Evolutionary conservation across 2,797 vertebrate genomes (phyloP), one percentile per base, ranked within the genome.

Genomic region (Enteromius thamalakanensis): DNA sequence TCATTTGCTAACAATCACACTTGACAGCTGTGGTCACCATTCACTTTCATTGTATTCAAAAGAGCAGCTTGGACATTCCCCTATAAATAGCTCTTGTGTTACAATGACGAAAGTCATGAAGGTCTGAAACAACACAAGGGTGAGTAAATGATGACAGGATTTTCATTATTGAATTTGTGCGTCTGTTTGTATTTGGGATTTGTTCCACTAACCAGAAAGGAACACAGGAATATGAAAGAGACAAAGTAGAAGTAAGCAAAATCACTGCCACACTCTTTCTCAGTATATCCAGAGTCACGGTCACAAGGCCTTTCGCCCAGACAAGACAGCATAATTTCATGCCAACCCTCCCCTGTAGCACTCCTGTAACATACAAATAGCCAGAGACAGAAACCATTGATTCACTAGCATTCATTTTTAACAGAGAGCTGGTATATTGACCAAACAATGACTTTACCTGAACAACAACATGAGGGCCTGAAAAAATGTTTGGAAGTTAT

Each of bases 241-340:
- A 99, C 97, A 0, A 99, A 99, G 94, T 99, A 99, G 89, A 99
- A 99, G 87, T 99, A 99, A 58, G 97, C 98, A 11, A 99, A 99
- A 90, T 99, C 97, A 0, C 97, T 99, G 82, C 98, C 98, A 1
- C 98, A 99, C 81, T 97, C 96, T 0, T 94, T 95, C 71, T 92
- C 96, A 29, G 51, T 85, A 0, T 92, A 95, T 87, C 95, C 95
- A 0, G 96, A 95, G 34, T 91, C 91, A 0, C 84, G 53, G 42
- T 97, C 97, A 1, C 98, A 99, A 3, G 93, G 90, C 47, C 92
- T 94, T 87, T 95, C 94, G 72, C 97, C 96, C 78, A 99, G 93
- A 86, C 98, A 99, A 0, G 96, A 90, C 82, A 99, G 89, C 98
- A 99, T 99, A 92, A 99, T 99, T 87, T 99, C 98, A 0, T 99